Percentiles rank a stretch among this genome's conserved stretches.
phyloP scores from a whole-genome alignment of 2,888 invertebrate genomes.

The Leptinotarsa peninsularis region DNA sequence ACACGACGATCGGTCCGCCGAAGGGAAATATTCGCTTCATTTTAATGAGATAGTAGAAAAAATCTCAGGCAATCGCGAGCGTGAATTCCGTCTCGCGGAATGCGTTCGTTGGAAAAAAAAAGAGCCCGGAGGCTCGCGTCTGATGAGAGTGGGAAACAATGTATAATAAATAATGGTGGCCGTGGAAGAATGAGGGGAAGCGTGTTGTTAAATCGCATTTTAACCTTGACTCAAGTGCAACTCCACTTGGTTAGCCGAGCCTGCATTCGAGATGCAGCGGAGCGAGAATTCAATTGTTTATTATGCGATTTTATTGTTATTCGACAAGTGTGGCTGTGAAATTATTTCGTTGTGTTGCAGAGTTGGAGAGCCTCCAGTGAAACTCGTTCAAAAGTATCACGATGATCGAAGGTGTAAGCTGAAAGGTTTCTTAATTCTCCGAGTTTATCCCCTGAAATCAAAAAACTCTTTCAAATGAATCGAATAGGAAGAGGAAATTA shows the following conservation, averaged over 20 bases:
- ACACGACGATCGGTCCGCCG: not conserved
- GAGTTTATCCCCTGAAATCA: no score
- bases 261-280: constrained; percentile 50
- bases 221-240: constrained; percentile 56
- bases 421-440: not conserved
- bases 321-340: constrained; percentile 23
- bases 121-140: constrained; percentile 7
- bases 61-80: not conserved
- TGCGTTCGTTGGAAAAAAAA: constrained; percentile 4
- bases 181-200: constrained; percentile 19
- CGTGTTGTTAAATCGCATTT: constrained; percentile 47
- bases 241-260: constrained; percentile 57
- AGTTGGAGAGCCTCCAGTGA: not conserved
- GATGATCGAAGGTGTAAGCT: not conserved
- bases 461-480: no score
- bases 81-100: constrained; percentile 10
- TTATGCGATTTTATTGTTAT: constrained; percentile 41
- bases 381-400: constrained; percentile 13
- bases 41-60: not conserved
- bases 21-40: not conserved
- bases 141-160: constrained; percentile 16
- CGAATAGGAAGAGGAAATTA: no score
- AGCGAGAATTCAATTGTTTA: constrained; percentile 53
- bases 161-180: constrained; percentile 14
- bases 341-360: constrained; percentile 36